A percentile compares a stretch with the other conserved stretches of the same genome.
These are phyloP conservation scores for Uropetala carovei DNA, from an alignment of 2,888 invertebrate species.

Conservation along the genomic window DNA sequence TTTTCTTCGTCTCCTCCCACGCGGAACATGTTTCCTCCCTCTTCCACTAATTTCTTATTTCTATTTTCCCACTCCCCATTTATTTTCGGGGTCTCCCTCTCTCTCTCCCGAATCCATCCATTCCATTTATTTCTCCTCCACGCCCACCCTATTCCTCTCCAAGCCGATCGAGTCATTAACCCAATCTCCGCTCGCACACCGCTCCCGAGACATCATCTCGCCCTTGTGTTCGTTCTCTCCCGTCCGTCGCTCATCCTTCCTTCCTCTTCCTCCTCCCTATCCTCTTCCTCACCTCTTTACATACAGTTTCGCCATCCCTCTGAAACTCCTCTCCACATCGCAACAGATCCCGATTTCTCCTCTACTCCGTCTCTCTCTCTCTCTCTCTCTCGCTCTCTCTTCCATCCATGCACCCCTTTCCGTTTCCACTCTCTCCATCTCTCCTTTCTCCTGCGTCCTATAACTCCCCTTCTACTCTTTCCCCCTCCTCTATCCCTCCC, in stretches of 20 bases:
- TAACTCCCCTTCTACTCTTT: background rate
- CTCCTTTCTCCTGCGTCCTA: background rate
- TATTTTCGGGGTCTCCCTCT: background rate
- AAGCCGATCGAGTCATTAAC: constrained; percentile 47
- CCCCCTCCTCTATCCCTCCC: background rate
- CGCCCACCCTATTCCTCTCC: background rate
- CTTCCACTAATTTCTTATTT: background rate
- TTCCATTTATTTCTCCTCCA: constrained; percentile 21
- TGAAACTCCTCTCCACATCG: background rate
- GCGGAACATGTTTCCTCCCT: background rate
- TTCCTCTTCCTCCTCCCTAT: background rate
- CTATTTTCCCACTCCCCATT: background rate
- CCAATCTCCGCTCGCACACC: constrained; percentile 14
- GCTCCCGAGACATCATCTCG: constrained; percentile 4
- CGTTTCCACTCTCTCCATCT: background rate
- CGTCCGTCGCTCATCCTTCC: background rate
- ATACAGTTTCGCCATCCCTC: background rate
- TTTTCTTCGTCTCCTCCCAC: background rate
- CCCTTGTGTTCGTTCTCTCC: background rate
- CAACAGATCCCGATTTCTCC: background rate
- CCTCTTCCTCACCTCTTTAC: background rate
- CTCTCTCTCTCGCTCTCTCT: background rate
- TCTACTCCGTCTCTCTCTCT: background rate
- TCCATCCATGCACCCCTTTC: background rate
- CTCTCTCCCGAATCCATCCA: background rate